phyloP scores from a whole-genome alignment of 2,888 invertebrate species.

The Xestia sexstrigata region DNA sequence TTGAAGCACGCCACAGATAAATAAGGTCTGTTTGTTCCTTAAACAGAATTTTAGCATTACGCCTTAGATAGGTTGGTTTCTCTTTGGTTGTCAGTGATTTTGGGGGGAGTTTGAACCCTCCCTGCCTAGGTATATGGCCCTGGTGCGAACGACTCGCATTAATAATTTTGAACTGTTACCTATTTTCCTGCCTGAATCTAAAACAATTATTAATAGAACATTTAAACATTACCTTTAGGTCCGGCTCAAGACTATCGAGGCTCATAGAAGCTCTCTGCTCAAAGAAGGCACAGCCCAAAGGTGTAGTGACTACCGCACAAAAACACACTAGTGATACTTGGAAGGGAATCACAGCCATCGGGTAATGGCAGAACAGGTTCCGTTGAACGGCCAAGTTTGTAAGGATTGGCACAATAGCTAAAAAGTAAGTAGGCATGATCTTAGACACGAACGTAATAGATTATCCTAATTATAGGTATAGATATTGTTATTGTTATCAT shows the following conservation, averaged over 20 bases:
- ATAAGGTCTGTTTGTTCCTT: too few species aligned
- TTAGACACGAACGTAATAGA: not conserved
- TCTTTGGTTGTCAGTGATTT: not conserved
- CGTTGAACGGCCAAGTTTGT: conserved; percentile 31
- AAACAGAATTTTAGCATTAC: too few species aligned
- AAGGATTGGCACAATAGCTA: conserved; percentile 40
- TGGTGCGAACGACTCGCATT: not conserved
- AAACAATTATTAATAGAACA: not conserved
- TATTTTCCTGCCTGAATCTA: not conserved
- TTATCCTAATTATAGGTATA: too few species aligned
- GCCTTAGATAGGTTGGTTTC: not conserved
- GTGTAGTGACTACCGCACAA: conserved; percentile 20
- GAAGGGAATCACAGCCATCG: conserved; percentile 43
- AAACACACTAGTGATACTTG: conserved; percentile 37
- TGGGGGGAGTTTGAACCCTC: not conserved
- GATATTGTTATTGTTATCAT: too few species aligned
- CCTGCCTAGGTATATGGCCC: too few species aligned
- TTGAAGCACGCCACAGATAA: too few species aligned
- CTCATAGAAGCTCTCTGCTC: conserved; percentile 15
- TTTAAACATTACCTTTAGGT: conserved; percentile 26
- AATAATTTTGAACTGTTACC: not conserved
- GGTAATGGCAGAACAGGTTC: conserved; percentile 38
- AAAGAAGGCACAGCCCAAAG: conserved; percentile 41
- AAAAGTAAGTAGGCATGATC: conserved; percentile 1
- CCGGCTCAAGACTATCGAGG: conserved; percentile 10